Percentiles rank a stretch among this genome's conserved stretches.
Conservation (phyloP, 2,888 invertebrate species). For the Harpalus rubripes region DNA sequence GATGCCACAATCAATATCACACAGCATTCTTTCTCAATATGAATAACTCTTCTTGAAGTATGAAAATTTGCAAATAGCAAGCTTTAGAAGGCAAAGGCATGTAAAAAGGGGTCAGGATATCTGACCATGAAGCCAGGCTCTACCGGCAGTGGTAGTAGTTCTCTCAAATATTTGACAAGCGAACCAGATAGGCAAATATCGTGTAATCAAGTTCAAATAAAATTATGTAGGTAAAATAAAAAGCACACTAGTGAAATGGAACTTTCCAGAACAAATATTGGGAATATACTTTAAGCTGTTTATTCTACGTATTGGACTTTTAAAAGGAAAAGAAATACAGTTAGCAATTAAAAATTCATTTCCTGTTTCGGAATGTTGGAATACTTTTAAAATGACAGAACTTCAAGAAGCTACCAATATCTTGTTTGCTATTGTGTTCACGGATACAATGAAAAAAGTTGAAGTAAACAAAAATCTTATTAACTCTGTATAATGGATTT, state of each 20-base stretch:
- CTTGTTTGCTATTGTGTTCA: conserved; percentile 35
- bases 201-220: conserved; percentile 52
- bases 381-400: conserved; percentile 25
- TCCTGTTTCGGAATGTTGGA: not conserved
- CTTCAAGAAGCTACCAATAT: conserved; percentile 36
- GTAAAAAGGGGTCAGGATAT: conserved; percentile 6
- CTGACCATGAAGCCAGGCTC: conserved; percentile 14
- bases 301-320: conserved; percentile 6
- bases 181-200: conserved; percentile 54
- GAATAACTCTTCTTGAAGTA: conserved; percentile 11
- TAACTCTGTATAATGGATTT: conserved; percentile 45
- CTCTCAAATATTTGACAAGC: conserved; percentile 47
- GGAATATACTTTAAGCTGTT: conserved; percentile 35
- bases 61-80: conserved; percentile 35
- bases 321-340: conserved; percentile 22
- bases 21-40: not conserved
- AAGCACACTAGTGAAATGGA: conserved; percentile 43
- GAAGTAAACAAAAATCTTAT: conserved; percentile 36
- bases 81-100: not conserved
- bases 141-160: conserved; percentile 21
- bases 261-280: conserved; percentile 50
- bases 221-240: conserved; percentile 56
- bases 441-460: conserved; percentile 29
- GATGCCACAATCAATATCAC: conserved; percentile 13
- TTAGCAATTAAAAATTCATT: conserved; percentile 25